These are phyloP conservation scores for Tridacna gigas DNA, from an alignment of 2,888 invertebrate species.

Conservation along the genomic window DNA sequence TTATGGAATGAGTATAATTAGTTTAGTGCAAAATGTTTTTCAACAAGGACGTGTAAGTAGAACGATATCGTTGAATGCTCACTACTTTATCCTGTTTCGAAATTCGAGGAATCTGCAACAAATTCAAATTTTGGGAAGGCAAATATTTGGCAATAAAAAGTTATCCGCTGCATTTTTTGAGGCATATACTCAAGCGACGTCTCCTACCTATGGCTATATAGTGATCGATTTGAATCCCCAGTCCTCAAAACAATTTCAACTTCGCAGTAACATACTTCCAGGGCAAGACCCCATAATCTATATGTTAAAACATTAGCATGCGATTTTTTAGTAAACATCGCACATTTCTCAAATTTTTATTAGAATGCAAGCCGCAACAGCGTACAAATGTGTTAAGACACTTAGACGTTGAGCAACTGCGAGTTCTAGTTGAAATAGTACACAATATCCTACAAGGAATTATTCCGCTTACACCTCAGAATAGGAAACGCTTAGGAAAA, in stretches of 20 bases:
- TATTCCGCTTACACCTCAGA: neutral
- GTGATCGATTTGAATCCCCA: constrained; percentile 28
- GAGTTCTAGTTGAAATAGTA: constrained; percentile 25
- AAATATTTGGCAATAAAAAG: constrained; percentile 11
- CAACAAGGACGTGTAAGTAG: constrained; percentile 8
- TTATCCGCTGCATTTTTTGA: neutral
- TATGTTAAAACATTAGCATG: neutral
- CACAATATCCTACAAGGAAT: constrained; percentile 24
- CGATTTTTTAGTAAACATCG: neutral
- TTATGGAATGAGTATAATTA: constrained; percentile 10
- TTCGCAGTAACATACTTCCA: constrained; percentile 24
- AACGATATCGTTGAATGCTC: constrained; percentile 33
- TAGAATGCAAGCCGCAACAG: neutral
- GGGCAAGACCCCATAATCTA: constrained; percentile 8
- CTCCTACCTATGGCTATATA: constrained; percentile 5
- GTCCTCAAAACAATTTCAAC: constrained; percentile 13
- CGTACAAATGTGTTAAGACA: neutral
- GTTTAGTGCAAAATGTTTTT: constrained; percentile 27
- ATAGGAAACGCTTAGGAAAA: constrained; percentile 7
- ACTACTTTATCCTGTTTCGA: constrained; percentile 37
- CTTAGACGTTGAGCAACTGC: neutral
- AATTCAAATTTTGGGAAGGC: constrained; percentile 32
- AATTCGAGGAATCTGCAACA: constrained; percentile 23
- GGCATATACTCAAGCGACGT: constrained; percentile 9
- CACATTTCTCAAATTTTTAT: constrained; percentile 5